These are phyloP conservation scores for Pelecanoides urinatrix DNA, from an alignment of 2,113 vertebrate species.

Conservation along the genomic window DNA sequence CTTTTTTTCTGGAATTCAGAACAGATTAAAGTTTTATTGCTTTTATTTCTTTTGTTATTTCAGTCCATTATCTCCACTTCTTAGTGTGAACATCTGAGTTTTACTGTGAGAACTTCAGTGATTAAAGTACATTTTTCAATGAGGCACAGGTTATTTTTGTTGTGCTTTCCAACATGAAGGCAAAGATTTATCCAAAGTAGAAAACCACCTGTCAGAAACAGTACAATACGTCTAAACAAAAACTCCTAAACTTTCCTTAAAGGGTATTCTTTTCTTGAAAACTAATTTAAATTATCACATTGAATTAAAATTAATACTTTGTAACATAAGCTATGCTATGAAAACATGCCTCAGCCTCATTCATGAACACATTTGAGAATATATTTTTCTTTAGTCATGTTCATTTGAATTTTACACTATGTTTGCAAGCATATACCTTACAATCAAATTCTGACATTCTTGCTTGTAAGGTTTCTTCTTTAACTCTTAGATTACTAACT, in stretches of 20 bases:
- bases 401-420: background rate
- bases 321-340: background rate
- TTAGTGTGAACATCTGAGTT: background rate
- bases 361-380: background rate
- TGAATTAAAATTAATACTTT: background rate
- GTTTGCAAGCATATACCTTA: background rate
- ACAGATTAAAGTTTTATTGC: background rate
- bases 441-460: background rate
- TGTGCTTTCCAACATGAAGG: background rate
- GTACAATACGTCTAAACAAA: background rate
- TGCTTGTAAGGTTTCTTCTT: background rate
- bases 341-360: background rate
- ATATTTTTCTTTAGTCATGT: background rate
- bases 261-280: background rate
- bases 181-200: background rate
- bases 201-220: background rate
- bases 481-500: background rate
- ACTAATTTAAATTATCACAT: background rate
- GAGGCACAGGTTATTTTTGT: background rate
- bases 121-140: background rate
- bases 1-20: background rate
- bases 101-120: background rate
- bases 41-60: background rate
- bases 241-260: background rate
- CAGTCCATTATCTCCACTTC: background rate